Conservation (phyloP, 2,797 vertebrate species). For the Lates japonicus region DNA sequence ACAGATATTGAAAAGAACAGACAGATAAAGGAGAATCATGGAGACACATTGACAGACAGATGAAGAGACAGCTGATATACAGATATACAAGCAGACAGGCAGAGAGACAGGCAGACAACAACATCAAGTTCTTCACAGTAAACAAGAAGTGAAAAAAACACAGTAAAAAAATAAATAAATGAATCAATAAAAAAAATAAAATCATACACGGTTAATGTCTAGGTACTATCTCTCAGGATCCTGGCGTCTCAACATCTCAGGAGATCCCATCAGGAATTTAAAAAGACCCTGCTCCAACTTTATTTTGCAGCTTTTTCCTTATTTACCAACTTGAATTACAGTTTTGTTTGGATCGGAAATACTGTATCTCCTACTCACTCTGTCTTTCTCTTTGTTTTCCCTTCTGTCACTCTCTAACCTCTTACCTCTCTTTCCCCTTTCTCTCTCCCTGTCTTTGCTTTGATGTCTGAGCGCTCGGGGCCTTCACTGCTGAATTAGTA, state of each 20-base stretch:
- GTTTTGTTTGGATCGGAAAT: slow-evolving; percentile 36
- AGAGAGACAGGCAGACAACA: slow-evolving; percentile 14
- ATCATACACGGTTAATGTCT: background rate
- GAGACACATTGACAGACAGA: slow-evolving; percentile 11
- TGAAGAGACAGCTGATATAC: slow-evolving; percentile 22
- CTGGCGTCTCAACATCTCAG: background rate
- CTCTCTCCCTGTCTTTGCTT: slow-evolving; percentile 46
- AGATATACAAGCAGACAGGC: slow-evolving; percentile 1
- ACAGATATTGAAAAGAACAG: background rate
- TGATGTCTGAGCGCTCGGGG: slow-evolving; percentile 60
- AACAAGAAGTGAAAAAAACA: background rate
- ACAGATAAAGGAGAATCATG: slow-evolving; percentile 11
- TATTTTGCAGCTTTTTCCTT: slow-evolving; percentile 27
- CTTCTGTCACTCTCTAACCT: slow-evolving; percentile 56
- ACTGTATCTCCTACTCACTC: slow-evolving; percentile 7
- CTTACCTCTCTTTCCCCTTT: slow-evolving; percentile 57
- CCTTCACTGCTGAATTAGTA: slow-evolving; percentile 49
- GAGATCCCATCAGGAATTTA: slow-evolving; percentile 13
- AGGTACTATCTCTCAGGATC: background rate
- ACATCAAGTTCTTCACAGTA: slow-evolving; percentile 12
- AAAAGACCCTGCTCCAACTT: slow-evolving; percentile 32
- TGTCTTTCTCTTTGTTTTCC: slow-evolving; percentile 37
- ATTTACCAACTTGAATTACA: slow-evolving; percentile 15
- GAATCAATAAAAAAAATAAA: background rate
- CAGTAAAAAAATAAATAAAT: too few species aligned